Conservation (phyloP, 2,888 invertebrate species). For the Erebia ligea region DNA sequence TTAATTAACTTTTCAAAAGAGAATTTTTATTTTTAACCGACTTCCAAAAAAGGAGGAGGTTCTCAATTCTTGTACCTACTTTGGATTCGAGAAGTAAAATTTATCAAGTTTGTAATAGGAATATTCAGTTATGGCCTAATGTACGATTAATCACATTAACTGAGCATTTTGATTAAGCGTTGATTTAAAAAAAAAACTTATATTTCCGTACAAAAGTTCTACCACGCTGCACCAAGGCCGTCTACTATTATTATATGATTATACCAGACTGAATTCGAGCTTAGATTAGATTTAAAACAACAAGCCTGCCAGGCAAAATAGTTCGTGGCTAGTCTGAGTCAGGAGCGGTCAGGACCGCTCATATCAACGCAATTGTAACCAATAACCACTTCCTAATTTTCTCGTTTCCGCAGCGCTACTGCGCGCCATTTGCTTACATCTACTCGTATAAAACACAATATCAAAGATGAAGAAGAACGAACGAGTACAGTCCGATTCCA, state of each 20-base stretch:
- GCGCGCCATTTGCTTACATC: conserved; percentile 36
- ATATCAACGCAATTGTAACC: conserved; percentile 66
- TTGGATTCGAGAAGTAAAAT: too few species aligned
- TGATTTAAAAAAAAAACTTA: background rate
- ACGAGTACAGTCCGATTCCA: too few species aligned
- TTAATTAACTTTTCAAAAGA: too few species aligned
- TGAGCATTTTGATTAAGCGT: background rate
- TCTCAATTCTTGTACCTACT: too few species aligned
- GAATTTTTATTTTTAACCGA: too few species aligned
- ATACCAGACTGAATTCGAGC: background rate
- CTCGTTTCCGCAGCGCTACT: conserved; percentile 68
- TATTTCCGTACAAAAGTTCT: conserved; percentile 1
- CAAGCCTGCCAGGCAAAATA: conserved; percentile 26
- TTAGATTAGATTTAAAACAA: background rate
- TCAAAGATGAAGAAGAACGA: too few species aligned
- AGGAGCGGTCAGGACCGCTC: conserved; percentile 43
- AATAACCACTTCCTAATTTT: conserved; percentile 79
- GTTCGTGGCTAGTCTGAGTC: conserved; percentile 32
- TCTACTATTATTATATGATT: too few species aligned
- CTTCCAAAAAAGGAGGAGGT: too few species aligned
- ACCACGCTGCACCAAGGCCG: background rate
- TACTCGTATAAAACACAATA: background rate
- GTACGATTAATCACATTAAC: too few species aligned
- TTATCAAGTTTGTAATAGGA: too few species aligned
- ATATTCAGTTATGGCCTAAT: too few species aligned